Conservation (phyloP, 1,140 invertebrate species). For the Drosophila novamexicana region DNA sequence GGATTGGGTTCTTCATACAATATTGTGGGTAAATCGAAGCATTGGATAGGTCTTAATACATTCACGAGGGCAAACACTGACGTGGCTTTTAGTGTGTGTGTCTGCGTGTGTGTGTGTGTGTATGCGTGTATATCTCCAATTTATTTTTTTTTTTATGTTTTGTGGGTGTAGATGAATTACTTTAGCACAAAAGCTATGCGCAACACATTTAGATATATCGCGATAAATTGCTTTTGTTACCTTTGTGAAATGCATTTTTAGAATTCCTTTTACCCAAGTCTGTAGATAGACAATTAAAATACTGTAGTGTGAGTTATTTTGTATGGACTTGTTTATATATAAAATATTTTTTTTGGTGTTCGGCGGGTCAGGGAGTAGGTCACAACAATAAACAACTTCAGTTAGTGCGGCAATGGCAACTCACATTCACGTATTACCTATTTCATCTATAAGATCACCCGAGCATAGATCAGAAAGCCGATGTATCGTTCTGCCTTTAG, state of each 20-base stretch:
- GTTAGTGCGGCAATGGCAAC: slow-evolving; percentile 74
- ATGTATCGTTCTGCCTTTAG: slow-evolving; percentile 77
- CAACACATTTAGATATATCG: slow-evolving; percentile 38
- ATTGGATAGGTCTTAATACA: slow-evolving; percentile 37
- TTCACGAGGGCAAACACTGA: slow-evolving; percentile 57
- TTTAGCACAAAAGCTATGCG: slow-evolving; percentile 70
- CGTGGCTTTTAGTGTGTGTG: slow-evolving; percentile 32
- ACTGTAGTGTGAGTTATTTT: slow-evolving; percentile 45
- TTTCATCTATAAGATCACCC: slow-evolving; percentile 74
- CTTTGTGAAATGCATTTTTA: slow-evolving; percentile 64
- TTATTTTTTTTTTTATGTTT: slow-evolving; percentile 3
- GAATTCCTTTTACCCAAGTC: slow-evolving; percentile 65
- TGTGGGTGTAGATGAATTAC: slow-evolving; percentile 41
- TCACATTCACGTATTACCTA: slow-evolving; percentile 81
- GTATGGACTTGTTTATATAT: neutral
- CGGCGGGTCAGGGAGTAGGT: slow-evolving; percentile 24
- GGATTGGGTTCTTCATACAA: slow-evolving; percentile 21
- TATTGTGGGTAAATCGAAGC: slow-evolving; percentile 40
- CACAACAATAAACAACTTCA: slow-evolving; percentile 67
- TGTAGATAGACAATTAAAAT: slow-evolving; percentile 76
- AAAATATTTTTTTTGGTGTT: neutral
- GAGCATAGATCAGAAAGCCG: slow-evolving; percentile 75
- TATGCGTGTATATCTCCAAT: slow-evolving; percentile 20
- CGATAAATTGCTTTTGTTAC: slow-evolving; percentile 45
- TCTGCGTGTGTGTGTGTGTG: slow-evolving; percentile 19